phyloP scores from a whole-genome alignment of 2,797 vertebrate species.

The Chelon labrosus region DNA sequence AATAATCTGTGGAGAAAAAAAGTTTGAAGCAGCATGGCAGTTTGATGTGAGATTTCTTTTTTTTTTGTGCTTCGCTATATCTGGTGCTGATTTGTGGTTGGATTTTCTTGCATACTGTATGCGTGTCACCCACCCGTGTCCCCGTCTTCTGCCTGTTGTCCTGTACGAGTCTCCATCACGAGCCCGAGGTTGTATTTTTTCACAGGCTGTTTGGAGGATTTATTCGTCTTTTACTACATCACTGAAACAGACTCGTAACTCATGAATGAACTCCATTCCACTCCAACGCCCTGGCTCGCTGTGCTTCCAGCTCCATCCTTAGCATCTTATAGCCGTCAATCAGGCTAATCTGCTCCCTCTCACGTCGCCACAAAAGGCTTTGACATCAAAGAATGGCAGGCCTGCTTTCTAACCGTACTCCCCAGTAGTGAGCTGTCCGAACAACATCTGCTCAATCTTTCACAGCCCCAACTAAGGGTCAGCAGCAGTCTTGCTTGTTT shows the following conservation, averaged over 20 bases:
- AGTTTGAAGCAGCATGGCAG: constrained; percentile 58
- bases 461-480: constrained; percentile 37
- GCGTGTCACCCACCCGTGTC: constrained; percentile 67
- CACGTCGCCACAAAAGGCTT: constrained; percentile 66
- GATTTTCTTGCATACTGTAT: constrained; percentile 59
- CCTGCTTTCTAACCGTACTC: constrained; percentile 44
- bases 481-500: constrained; percentile 21
- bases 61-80: constrained; percentile 64
- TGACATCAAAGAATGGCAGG: constrained; percentile 69
- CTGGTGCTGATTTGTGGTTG: constrained; percentile 70
- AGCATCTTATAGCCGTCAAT: constrained; percentile 85
- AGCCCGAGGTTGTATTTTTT: constrained; percentile 76
- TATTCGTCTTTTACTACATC: constrained; percentile 84
- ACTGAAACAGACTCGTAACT: constrained; percentile 85
- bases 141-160: constrained; percentile 65
- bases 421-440: constrained; percentile 40
- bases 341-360: constrained; percentile 80
- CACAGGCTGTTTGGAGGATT: constrained; percentile 81
- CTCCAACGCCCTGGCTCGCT: constrained; percentile 68
- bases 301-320: constrained; percentile 76
- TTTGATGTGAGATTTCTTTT: constrained; percentile 64
- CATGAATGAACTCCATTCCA: constrained; percentile 85
- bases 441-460: constrained; percentile 52
- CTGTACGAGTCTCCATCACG: constrained; percentile 77
- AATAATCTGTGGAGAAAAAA: constrained; percentile 44